Percentiles rank a stretch among this genome's conserved stretches.
These are phyloP conservation scores for Apoda limacodes DNA, from an alignment of 2,888 invertebrate species.

Conservation along the genomic window DNA sequence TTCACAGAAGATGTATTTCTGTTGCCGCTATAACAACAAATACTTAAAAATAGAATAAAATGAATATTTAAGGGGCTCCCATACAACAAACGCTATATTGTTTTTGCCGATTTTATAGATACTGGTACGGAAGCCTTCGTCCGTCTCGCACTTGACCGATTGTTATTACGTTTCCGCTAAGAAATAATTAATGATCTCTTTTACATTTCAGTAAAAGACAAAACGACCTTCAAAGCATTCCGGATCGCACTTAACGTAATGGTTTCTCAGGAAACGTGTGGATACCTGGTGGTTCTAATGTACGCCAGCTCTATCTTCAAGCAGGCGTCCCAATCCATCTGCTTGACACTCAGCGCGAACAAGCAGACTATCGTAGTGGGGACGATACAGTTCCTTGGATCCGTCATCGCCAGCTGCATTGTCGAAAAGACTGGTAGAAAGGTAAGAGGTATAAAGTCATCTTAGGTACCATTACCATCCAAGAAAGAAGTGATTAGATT, in stretches of 20 bases:
- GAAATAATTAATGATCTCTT: too few species aligned
- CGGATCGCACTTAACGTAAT: conserved; percentile 57
- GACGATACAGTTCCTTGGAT: conserved; percentile 50
- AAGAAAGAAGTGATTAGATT: too few species aligned
- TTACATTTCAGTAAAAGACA: conserved; percentile 57
- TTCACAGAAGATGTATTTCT: too few species aligned
- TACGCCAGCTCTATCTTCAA: conserved; percentile 63
- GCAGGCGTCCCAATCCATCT: conserved; percentile 52
- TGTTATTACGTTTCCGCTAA: too few species aligned
- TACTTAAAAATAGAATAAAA: too few species aligned
- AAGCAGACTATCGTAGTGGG: conserved; percentile 62
- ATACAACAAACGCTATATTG: too few species aligned
- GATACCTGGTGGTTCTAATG: conserved; percentile 61
- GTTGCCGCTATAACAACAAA: too few species aligned
- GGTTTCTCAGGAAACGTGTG: conserved; percentile 61
- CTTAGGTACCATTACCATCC: not conserved
- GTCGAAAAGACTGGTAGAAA: conserved; percentile 60
- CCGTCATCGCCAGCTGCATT: conserved; percentile 56
- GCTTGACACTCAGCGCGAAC: conserved; percentile 52
- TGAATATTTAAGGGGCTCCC: too few species aligned
- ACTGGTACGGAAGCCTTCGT: too few species aligned
- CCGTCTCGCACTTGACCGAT: too few species aligned
- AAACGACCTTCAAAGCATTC: conserved; percentile 58
- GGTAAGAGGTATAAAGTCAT: too few species aligned
- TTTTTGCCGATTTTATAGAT: too few species aligned